Evolutionary conservation across 2,113 vertebrate species (phyloP).

Genomic region (Dipodomys merriami): DNA sequence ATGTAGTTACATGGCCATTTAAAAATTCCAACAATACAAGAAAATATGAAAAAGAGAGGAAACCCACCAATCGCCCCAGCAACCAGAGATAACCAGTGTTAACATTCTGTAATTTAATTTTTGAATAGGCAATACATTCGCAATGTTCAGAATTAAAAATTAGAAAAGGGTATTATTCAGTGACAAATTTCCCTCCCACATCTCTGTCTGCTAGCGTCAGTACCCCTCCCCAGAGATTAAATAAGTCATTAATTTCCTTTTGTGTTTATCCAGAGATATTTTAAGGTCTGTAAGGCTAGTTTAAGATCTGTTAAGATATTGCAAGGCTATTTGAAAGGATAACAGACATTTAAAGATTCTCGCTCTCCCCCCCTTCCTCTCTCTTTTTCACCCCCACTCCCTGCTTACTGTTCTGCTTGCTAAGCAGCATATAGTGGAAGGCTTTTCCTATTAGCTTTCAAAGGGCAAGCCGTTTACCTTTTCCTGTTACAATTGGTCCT

Average conservation of each 20-base stretch:
- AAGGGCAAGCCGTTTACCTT: neutral
- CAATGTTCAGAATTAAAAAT: slow-evolving; percentile 70
- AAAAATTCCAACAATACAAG: slow-evolving; percentile 59
- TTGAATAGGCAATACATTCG: slow-evolving; percentile 70
- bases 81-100: slow-evolving; percentile 59
- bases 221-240: neutral
- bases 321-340: neutral
- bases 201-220: neutral
- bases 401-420: neutral
- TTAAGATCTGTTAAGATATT: slow-evolving; percentile 37
- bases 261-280: slow-evolving; percentile 36
- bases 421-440: neutral
- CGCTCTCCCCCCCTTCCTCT: neutral
- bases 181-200: slow-evolving; percentile 54
- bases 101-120: slow-evolving; percentile 74
- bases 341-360: neutral
- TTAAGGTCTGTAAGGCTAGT: slow-evolving; percentile 41
- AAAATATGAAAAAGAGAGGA: slow-evolving; percentile 49
- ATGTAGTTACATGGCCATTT: slow-evolving; percentile 53
- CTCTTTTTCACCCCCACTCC: neutral
- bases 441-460: neutral
- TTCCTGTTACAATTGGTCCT: neutral
- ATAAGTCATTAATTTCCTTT: slow-evolving; percentile 55
- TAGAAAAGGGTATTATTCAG: slow-evolving; percentile 56
- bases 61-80: slow-evolving; percentile 53